Conservation (phyloP, 1,140 invertebrate genomes). For the Scaptomyza hsui region DNA sequence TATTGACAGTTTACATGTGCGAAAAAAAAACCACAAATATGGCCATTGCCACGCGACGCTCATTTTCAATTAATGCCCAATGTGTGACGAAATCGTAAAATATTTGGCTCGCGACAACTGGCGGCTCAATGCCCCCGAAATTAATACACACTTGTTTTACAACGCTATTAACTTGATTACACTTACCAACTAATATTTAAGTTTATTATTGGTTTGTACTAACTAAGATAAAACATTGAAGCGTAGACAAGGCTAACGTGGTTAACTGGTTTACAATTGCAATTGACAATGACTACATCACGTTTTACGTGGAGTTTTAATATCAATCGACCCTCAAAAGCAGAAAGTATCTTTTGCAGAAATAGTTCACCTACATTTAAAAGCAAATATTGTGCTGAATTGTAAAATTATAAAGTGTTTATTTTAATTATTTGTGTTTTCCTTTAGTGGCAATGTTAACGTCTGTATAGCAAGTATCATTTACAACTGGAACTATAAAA, state of each 20-base stretch:
- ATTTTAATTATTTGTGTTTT: background rate
- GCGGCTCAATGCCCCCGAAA: constrained; percentile 6
- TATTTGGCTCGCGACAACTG: constrained; percentile 19
- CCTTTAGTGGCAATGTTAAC: constrained; percentile 63
- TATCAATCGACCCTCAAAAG: constrained; percentile 8
- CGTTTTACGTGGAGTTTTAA: background rate
- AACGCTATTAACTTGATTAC: background rate
- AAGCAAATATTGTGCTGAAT: too few relatives aligned
- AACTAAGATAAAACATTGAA: background rate
- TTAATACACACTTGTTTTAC: background rate
- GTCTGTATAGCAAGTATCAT: constrained; percentile 12
- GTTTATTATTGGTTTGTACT: background rate
- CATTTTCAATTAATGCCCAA: background rate
- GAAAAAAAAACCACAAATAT: background rate
- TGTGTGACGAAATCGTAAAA: constrained; percentile 44
- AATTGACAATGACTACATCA: constrained; percentile 14
- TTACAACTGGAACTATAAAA: background rate
- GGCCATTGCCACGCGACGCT: constrained; percentile 12
- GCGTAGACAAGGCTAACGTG: constrained; percentile 19
- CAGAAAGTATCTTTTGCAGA: background rate
- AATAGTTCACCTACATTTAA: background rate
- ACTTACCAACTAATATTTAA: background rate
- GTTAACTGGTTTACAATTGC: constrained; percentile 23
- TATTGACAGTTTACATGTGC: background rate
- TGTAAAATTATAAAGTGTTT: constrained; percentile 1